Evolutionary conservation across 2,797 vertebrate genomes (phyloP).

Genomic region (Parauchenoglanis ngamensis): DNA sequence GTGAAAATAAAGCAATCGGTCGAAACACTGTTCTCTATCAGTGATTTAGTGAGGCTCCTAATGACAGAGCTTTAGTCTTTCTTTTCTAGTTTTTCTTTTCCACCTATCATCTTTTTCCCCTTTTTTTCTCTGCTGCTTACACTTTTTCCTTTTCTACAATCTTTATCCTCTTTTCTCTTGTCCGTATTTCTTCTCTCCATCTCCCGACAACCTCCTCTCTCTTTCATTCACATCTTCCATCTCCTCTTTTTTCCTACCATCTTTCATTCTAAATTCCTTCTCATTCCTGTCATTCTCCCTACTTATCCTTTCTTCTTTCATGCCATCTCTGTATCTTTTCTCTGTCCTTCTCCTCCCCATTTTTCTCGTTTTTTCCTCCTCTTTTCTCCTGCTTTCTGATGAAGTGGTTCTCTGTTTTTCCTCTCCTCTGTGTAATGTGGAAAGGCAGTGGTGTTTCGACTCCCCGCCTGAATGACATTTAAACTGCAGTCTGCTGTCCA

Average conservation of each 20-base stretch:
- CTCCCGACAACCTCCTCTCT: background rate
- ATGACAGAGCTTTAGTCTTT: background rate
- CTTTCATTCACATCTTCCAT: background rate
- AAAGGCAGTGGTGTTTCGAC: constrained; percentile 67
- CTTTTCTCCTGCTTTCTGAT: constrained; percentile 10
- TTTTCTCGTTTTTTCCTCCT: background rate
- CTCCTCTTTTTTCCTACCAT: background rate
- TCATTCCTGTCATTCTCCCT: background rate
- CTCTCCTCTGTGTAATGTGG: constrained; percentile 49
- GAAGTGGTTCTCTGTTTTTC: background rate
- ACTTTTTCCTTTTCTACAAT: background rate
- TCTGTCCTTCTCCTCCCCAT: background rate
- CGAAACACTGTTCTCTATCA: background rate
- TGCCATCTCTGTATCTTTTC: background rate
- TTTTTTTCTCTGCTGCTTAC: background rate
- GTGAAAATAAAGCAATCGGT: background rate
- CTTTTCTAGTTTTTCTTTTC: background rate
- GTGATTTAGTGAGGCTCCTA: background rate
- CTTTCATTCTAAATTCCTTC: background rate
- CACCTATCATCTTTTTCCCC: background rate
- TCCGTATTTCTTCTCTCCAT: background rate
- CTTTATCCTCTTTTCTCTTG: background rate
- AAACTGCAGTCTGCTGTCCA: constrained; percentile 74
- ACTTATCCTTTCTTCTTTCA: background rate
- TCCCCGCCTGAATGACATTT: constrained; percentile 77